Percentiles rank a stretch among this genome's conserved stretches.
phyloP scores from a whole-genome alignment of 2,888 invertebrate genomes.

The Matsumyia berberina region DNA sequence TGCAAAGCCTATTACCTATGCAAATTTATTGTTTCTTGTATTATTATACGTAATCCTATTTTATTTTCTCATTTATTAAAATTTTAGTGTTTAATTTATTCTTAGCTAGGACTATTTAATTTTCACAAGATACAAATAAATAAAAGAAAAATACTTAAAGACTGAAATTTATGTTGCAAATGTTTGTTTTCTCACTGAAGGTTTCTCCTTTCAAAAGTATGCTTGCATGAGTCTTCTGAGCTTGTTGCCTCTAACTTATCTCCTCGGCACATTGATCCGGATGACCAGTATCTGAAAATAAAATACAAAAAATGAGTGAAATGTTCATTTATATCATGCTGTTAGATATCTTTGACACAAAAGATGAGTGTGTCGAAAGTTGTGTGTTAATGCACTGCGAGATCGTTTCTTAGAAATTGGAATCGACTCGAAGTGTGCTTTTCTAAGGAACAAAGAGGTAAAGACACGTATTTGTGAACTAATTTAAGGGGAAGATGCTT shows the following conservation, averaged over 20 bases:
- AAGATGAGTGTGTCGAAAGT: conserved; percentile 6
- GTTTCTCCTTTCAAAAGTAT: too few relatives aligned
- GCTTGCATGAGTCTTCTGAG: too few relatives aligned
- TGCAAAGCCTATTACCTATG: conserved; percentile 40
- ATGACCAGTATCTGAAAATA: conserved; percentile 29
- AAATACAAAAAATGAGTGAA: neutral
- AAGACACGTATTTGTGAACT: conserved; percentile 19
- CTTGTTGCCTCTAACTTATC: neutral
- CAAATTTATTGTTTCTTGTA: conserved; percentile 36
- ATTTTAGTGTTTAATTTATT: conserved; percentile 71
- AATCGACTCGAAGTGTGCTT: conserved; percentile 37
- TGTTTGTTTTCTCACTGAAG: conserved; percentile 41
- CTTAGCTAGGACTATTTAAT: conserved; percentile 69
- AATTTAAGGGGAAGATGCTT: conserved; percentile 35
- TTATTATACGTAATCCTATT: conserved; percentile 43
- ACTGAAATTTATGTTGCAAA: conserved; percentile 49
- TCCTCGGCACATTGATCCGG: neutral
- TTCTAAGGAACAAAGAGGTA: conserved; percentile 19
- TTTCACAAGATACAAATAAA: conserved; percentile 24
- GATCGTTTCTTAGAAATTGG: conserved; percentile 10
- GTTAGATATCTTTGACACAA: conserved; percentile 50
- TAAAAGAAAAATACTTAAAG: conserved; percentile 58
- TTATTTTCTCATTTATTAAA: conserved; percentile 20
- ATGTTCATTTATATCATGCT: conserved; percentile 20
- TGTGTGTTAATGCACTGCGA: conserved; percentile 20